These are phyloP conservation scores for Sogatella furcifera DNA, from an alignment of 1,140 invertebrate genomes.

Conservation along the genomic window DNA sequence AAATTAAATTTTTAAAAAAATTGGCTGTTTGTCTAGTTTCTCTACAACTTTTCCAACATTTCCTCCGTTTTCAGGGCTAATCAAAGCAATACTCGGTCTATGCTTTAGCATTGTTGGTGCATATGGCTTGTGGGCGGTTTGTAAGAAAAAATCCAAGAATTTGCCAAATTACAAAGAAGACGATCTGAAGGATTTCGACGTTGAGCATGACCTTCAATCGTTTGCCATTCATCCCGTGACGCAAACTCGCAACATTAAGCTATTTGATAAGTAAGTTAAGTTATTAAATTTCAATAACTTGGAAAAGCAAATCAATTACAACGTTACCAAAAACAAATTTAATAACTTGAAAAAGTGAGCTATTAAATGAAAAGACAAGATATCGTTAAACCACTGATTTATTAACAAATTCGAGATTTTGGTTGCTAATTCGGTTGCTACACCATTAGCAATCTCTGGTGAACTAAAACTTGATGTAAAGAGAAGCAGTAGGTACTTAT, in stretches of 20 bases:
- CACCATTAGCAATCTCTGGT: too few relatives aligned
- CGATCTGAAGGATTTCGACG: background rate
- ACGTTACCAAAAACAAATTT: too few relatives aligned
- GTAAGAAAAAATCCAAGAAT: background rate
- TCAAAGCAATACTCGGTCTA: constrained; percentile 12
- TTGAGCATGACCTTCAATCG: background rate
- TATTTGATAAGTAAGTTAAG: background rate
- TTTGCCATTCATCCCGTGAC: constrained; percentile 5
- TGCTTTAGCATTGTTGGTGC: background rate
- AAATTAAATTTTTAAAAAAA: background rate
- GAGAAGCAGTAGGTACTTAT: too few relatives aligned
- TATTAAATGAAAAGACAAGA: too few relatives aligned
- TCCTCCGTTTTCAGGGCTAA: constrained; percentile 1
- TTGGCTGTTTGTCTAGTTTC: too few relatives aligned
- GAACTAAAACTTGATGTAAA: too few relatives aligned
- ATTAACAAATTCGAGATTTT: too few relatives aligned
- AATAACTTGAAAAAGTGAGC: too few relatives aligned
- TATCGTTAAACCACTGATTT: too few relatives aligned
- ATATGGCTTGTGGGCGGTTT: constrained; percentile 8
- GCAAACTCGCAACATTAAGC: constrained; percentile 4
- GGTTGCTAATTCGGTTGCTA: too few relatives aligned
- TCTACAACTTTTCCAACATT: background rate
- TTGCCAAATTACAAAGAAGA: constrained; percentile 1
- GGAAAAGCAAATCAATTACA: too few relatives aligned
- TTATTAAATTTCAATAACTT: too few relatives aligned